A percentile compares a stretch with the other conserved stretches of the same genome.
phyloP scores from a whole-genome alignment of 2,888 invertebrate species.

The Silvanus unidentatus region DNA sequence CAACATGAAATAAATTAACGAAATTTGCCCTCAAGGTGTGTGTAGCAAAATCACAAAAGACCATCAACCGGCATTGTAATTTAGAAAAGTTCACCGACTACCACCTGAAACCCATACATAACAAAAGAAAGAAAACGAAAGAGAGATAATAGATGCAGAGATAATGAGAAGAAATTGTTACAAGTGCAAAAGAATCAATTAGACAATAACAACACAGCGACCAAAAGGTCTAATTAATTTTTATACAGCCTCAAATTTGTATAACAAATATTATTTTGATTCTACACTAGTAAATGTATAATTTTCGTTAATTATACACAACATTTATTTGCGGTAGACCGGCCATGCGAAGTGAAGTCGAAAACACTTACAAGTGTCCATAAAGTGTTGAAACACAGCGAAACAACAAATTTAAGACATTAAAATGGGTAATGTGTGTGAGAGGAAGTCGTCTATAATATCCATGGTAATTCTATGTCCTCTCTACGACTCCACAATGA shows the following conservation, averaged over 20 bases:
- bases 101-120: constrained; percentile 6
- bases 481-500: neutral
- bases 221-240: too few relatives aligned
- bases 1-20: constrained; percentile 5
- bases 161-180: too few relatives aligned
- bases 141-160: too few relatives aligned
- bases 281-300: constrained; percentile 5
- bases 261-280: constrained; percentile 3
- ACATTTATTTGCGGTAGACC: constrained; percentile 18
- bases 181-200: too few relatives aligned
- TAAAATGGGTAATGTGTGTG: too few relatives aligned
- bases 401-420: too few relatives aligned
- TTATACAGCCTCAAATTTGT: neutral
- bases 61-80: constrained; percentile 35
- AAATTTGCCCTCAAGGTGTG: constrained; percentile 31
- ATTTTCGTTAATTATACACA: constrained; percentile 6
- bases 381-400: constrained; percentile 12
- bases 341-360: constrained; percentile 18
- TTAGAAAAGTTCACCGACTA: constrained; percentile 31
- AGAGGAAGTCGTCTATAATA: too few relatives aligned
- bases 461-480: too few relatives aligned
- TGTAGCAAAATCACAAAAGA: constrained; percentile 32
- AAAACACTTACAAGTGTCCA: constrained; percentile 12
- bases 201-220: too few relatives aligned
- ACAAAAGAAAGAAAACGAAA: too few relatives aligned